Evolutionary conservation across 2,888 invertebrate species (phyloP).

Genomic region (Epistrophella euchroma): DNA sequence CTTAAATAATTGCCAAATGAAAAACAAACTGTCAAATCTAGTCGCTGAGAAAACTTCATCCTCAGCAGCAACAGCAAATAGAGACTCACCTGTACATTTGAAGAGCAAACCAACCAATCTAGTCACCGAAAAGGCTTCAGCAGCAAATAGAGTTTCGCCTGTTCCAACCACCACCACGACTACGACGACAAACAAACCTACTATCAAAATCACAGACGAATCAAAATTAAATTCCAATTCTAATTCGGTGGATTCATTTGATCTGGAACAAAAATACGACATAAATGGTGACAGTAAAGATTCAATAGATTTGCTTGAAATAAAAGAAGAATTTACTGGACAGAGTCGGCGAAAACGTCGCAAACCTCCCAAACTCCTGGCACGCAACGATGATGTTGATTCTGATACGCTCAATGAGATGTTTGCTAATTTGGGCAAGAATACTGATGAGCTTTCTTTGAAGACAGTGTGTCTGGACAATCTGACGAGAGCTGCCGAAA

Average conservation of each 20-base stretch:
- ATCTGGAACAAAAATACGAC: constrained; percentile 70
- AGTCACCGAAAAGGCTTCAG: constrained; percentile 63
- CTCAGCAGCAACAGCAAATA: constrained; percentile 22
- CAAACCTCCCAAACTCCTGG: constrained; percentile 69
- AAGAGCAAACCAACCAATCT: constrained; percentile 81
- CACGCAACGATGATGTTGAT: constrained; percentile 72
- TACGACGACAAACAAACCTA: constrained; percentile 28
- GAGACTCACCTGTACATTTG: constrained; percentile 76
- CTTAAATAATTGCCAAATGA: constrained; percentile 87
- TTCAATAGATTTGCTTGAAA: constrained; percentile 76
- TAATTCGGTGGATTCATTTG: constrained; percentile 67
- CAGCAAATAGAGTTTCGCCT: constrained; percentile 52
- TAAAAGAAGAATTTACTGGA: constrained; percentile 72
- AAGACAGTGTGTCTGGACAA: constrained; percentile 81
- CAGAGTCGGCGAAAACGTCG: constrained; percentile 66
- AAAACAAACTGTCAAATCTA: constrained; percentile 80
- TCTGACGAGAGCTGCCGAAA: constrained; percentile 78
- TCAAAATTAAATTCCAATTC: constrained; percentile 66
- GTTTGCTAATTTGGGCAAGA: constrained; percentile 81
- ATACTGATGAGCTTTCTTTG: constrained; percentile 79
- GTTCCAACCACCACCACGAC: not conserved
- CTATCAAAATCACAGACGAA: constrained; percentile 50
- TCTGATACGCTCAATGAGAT: constrained; percentile 79
- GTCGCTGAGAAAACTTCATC: constrained; percentile 54
- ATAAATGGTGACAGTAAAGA: constrained; percentile 71